Percentiles rank a stretch among this genome's conserved stretches.
These are phyloP conservation scores for Sebastes ruberrimus DNA, from an alignment of 2,797 vertebrate species.

Conservation along the genomic window DNA sequence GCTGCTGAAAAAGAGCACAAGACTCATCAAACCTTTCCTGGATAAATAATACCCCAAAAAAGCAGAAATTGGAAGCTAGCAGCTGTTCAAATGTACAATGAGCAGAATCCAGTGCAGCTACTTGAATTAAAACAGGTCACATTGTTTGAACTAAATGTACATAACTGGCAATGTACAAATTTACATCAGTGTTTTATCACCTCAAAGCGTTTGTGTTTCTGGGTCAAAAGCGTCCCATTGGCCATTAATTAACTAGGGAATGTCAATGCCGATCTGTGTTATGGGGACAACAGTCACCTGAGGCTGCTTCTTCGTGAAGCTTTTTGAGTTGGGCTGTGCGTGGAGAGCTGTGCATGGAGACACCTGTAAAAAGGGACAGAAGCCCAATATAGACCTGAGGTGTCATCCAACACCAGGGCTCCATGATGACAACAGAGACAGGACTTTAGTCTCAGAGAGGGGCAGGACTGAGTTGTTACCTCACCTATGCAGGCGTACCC, in stretches of 20 bases:
- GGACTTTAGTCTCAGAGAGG: slow-evolving; percentile 21
- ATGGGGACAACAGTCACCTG: slow-evolving; percentile 43
- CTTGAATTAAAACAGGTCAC: slow-evolving; percentile 10
- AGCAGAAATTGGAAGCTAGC: neutral
- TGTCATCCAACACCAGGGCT: slow-evolving; percentile 54
- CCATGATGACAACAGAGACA: slow-evolving; percentile 45
- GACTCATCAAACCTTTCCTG: neutral
- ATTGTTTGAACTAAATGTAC: neutral
- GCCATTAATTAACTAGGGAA: slow-evolving; percentile 65
- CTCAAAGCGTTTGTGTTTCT: slow-evolving; percentile 37
- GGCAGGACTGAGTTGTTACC: neutral
- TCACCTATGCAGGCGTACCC: slow-evolving; percentile 13
- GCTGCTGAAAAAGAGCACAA: neutral
- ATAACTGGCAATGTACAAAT: neutral
- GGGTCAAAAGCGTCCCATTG: slow-evolving; percentile 46
- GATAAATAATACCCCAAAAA: neutral
- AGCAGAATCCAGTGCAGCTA: neutral
- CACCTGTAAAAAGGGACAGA: slow-evolving; percentile 36
- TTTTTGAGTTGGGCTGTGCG: slow-evolving; percentile 16
- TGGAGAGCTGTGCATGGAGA: slow-evolving; percentile 35
- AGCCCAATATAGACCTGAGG: slow-evolving; percentile 49
- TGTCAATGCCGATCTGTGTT: slow-evolving; percentile 41
- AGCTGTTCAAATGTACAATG: neutral
- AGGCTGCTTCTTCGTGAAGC: slow-evolving; percentile 21
- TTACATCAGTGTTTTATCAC: slow-evolving; percentile 8